These are phyloP conservation scores for Protonemura montana DNA, from an alignment of 2,888 invertebrate genomes.

Conservation along the genomic window DNA sequence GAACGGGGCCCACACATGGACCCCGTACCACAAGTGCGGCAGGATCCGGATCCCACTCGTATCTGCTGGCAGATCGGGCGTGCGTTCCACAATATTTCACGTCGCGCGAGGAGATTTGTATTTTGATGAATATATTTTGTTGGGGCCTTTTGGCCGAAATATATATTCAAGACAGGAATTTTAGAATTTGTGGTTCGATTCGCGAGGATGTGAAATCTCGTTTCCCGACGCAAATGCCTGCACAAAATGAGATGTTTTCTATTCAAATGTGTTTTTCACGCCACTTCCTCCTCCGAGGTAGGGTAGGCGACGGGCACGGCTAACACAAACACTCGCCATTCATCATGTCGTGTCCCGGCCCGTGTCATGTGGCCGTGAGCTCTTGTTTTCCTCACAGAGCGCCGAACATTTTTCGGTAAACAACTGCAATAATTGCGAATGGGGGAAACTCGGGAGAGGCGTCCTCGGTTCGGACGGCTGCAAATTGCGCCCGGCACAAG, in stretches of 20 bases:
- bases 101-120: background rate
- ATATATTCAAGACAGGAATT: conserved; percentile 1
- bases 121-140: conserved; percentile 15
- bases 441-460: background rate
- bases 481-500: background rate
- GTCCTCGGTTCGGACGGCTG: background rate
- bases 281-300: background rate
- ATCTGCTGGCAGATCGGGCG: background rate
- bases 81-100: background rate
- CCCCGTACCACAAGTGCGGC: too few relatives aligned
- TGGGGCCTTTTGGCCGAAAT: background rate
- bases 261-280: conserved; percentile 27
- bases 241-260: conserved; percentile 33
- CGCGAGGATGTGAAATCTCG: background rate
- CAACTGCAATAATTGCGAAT: background rate
- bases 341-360: background rate
- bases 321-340: background rate
- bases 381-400: background rate
- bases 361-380: background rate
- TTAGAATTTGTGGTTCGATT: conserved; percentile 20
- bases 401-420: background rate
- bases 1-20: background rate
- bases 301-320: background rate
- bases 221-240: conserved; percentile 15
- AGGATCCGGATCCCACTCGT: too few relatives aligned